Base-by-base conservation (phyloP, 2,888 invertebrate species). In the Griposia aprilina region DNA sequence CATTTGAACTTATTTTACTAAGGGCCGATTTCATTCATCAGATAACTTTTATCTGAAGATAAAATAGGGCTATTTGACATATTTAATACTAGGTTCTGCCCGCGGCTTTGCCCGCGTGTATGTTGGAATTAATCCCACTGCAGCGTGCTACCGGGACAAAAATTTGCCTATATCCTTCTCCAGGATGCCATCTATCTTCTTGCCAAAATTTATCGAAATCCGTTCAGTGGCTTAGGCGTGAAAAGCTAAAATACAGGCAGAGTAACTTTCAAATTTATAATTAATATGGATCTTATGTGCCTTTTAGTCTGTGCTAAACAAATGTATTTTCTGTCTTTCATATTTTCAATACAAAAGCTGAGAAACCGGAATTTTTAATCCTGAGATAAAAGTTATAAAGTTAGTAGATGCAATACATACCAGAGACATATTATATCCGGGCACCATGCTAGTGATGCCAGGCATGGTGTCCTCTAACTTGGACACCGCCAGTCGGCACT, bases 401-500 rank as follows among this genome's bases (percentile, higher is more conserved):
- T 20, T 17, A 20, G 20, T n/a, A 26, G 0, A 52, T 52, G 50
- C 48, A 23, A 60, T 62, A 88, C 90, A 87, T 65, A 94, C 94
- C 92, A 88, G 67, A 70, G 87, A 78, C 59, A 90, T 89, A 84
- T 85, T 93, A 87, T 93, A 95, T 0, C 95, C 95, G 11, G 97
- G 97, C 88, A 97, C 94, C 89, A 96, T 94, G 88, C 82, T 89
- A 26, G 96, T 93, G 85, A 97, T 93, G 78, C 96, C 97, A 45
- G 97, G 97, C 95, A 95, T 95, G 78, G 93, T 92, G 88, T 93
- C 91, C 85, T 97, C 97, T 17, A 97, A 92, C 78, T 92, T 92
- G 84, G 90, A 88, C 75, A 96, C 94, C 60, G 96, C 95, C 55
- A 88, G 90, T 89, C 96, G 95, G 93, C 97, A 97, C 87, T 96